These are phyloP conservation scores for Encarsia formosa DNA, from an alignment of 2,888 invertebrate species.

Conservation along the genomic window DNA sequence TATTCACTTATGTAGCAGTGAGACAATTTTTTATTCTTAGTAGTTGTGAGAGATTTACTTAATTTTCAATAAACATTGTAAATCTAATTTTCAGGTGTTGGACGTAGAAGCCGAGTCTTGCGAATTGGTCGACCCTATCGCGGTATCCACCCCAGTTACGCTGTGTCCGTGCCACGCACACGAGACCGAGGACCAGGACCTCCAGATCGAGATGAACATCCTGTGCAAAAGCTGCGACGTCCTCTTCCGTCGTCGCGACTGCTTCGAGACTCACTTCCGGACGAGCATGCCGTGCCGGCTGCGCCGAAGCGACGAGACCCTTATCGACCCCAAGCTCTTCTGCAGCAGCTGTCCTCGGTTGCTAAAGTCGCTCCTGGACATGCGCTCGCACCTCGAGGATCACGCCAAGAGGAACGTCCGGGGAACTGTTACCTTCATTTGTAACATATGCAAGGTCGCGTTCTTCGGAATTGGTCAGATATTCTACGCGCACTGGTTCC, in stretches of 20 bases:
- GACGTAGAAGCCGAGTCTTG: too few species aligned
- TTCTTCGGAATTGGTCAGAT: conserved; percentile 40
- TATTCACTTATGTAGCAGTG: too few species aligned
- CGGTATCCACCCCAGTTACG: conserved; percentile 11
- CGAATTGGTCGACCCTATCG: too few species aligned
- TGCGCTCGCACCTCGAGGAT: conserved; percentile 37
- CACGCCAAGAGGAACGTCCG: conserved; percentile 33
- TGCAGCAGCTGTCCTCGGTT: conserved; percentile 37
- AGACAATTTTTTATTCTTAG: too few species aligned
- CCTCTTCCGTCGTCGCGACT: conserved; percentile 40
- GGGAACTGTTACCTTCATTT: conserved; percentile 36
- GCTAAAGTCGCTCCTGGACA: conserved; percentile 33
- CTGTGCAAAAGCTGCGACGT: conserved; percentile 38
- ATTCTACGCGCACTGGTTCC: conserved; percentile 42
- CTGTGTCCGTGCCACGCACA: conserved; percentile 40
- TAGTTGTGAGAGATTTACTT: too few species aligned
- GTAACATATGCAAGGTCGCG: conserved; percentile 44
- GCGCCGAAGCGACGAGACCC: conserved; percentile 28
- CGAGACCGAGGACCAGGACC: conserved; percentile 26
- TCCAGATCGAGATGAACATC: conserved; percentile 43
- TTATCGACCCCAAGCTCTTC: conserved; percentile 36
- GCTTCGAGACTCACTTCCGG: conserved; percentile 42
- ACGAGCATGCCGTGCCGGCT: conserved; percentile 23
- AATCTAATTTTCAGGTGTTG: too few species aligned
- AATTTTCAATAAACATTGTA: too few species aligned